Percentiles rank a stretch among this genome's conserved stretches.
phyloP scores from a whole-genome alignment of 2,113 vertebrate genomes.

The Calyptomena viridis region DNA sequence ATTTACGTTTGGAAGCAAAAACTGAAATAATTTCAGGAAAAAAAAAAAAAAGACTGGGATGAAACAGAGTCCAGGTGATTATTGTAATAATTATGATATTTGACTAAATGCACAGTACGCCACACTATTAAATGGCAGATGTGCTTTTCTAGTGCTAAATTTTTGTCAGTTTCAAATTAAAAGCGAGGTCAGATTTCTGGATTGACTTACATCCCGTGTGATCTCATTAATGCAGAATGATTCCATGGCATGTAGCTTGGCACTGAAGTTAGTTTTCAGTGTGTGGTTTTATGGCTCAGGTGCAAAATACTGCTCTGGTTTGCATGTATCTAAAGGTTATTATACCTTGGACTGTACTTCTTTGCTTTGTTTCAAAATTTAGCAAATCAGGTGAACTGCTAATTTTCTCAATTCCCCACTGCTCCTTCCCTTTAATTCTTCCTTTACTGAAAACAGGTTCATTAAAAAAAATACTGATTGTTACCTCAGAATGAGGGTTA shows the following conservation, averaged over 20 bases:
- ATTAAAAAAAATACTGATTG: background rate
- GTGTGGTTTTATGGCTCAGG: constrained; percentile 41
- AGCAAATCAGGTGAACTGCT: background rate
- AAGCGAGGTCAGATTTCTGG: background rate
- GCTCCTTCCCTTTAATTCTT: background rate
- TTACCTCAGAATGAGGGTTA: background rate
- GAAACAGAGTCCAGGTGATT: background rate
- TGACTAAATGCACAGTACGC: background rate
- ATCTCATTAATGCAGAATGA: constrained; percentile 7
- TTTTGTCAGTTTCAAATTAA: constrained; percentile 13
- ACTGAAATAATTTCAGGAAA: background rate
- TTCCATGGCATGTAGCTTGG: constrained; percentile 1
- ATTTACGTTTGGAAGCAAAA: background rate
- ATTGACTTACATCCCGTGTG: background rate
- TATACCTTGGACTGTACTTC: background rate
- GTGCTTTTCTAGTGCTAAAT: background rate
- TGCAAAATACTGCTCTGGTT: constrained; percentile 28
- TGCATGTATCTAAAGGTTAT: background rate
- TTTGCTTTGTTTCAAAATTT: constrained; percentile 35
- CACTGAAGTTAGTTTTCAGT: background rate
- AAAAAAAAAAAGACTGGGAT: background rate
- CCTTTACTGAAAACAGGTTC: constrained; percentile 1
- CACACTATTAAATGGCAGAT: background rate
- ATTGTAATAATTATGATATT: background rate
- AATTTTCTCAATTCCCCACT: constrained; percentile 16